Conservation (phyloP, 2,888 invertebrate species). For the Resseliella maxima region DNA sequence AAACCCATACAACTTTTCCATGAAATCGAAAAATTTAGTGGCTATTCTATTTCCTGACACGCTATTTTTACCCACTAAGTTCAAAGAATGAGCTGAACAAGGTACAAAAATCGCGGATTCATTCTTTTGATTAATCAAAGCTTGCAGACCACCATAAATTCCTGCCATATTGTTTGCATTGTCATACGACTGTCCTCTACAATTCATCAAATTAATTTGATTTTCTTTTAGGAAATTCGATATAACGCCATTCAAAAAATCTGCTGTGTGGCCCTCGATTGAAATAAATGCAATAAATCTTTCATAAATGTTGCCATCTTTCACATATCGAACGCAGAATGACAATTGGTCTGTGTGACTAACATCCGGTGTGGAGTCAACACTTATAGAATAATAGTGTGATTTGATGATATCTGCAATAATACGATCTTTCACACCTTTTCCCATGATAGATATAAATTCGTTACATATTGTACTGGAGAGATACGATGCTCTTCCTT, state of each 20-base stretch:
- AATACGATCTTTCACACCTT: constrained; percentile 59
- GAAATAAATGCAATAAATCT: constrained; percentile 62
- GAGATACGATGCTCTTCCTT: constrained; percentile 61
- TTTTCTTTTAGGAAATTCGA: neutral
- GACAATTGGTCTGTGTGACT: constrained; percentile 63
- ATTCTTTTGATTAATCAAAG: constrained; percentile 61
- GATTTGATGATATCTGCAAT: constrained; percentile 59
- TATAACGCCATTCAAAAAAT: constrained; percentile 57
- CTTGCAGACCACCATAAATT: constrained; percentile 62
- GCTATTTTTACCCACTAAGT: constrained; percentile 60
- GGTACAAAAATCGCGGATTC: constrained; percentile 62
- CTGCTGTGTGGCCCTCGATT: constrained; percentile 61
- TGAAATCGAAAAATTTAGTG: neutral
- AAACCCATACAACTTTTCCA: neutral
- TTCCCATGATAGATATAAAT: constrained; percentile 61
- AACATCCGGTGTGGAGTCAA: constrained; percentile 63
- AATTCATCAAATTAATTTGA: neutral
- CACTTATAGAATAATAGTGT: constrained; percentile 62
- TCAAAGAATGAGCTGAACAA: constrained; percentile 61
- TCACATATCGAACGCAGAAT: constrained; percentile 62
- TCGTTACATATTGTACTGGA: constrained; percentile 62
- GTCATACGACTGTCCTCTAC: constrained; percentile 22
- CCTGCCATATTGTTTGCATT: constrained; percentile 57
- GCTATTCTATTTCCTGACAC: neutral
- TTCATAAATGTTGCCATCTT: constrained; percentile 61